phyloP scores from a whole-genome alignment of 2,888 invertebrate species.

The Tenthredo distinguenda region DNA sequence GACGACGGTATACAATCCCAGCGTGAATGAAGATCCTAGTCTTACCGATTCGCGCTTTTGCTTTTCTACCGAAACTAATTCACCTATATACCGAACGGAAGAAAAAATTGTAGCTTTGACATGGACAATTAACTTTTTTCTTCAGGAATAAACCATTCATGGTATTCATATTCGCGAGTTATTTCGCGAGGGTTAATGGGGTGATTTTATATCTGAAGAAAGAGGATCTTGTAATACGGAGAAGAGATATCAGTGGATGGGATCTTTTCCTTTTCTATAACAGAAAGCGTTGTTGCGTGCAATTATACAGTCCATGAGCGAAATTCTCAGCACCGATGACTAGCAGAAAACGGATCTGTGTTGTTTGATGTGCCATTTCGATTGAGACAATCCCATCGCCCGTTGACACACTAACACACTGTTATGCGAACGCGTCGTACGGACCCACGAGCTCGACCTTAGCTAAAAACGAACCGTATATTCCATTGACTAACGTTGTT shows the following conservation, averaged over 20 bases:
- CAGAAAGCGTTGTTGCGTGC: slow-evolving; percentile 38
- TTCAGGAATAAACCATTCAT: not conserved
- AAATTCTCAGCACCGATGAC: slow-evolving; percentile 46
- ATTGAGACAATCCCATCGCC: slow-evolving; percentile 49
- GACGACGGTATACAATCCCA: not conserved
- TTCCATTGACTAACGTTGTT: not conserved
- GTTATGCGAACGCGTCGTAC: not conserved
- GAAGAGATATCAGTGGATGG: not conserved
- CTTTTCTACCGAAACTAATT: slow-evolving; percentile 9
- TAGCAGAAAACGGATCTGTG: slow-evolving; percentile 47
- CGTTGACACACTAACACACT: slow-evolving; percentile 52
- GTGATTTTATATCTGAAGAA: not conserved
- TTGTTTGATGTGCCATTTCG: slow-evolving; percentile 53
- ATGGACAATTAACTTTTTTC: not conserved
- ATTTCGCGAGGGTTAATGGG: not conserved
- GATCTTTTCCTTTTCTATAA: not conserved
- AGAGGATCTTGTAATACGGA: not conserved
- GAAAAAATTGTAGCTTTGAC: not conserved
- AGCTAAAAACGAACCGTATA: not conserved
- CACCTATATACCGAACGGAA: not conserved
- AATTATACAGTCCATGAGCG: slow-evolving; percentile 34
- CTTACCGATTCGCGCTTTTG: slow-evolving; percentile 1
- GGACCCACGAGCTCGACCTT: not conserved
- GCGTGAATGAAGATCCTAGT: not conserved
- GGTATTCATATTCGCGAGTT: not conserved